phyloP scores from a whole-genome alignment of 2,113 vertebrate genomes.

The Chloropsis hardwickii region DNA sequence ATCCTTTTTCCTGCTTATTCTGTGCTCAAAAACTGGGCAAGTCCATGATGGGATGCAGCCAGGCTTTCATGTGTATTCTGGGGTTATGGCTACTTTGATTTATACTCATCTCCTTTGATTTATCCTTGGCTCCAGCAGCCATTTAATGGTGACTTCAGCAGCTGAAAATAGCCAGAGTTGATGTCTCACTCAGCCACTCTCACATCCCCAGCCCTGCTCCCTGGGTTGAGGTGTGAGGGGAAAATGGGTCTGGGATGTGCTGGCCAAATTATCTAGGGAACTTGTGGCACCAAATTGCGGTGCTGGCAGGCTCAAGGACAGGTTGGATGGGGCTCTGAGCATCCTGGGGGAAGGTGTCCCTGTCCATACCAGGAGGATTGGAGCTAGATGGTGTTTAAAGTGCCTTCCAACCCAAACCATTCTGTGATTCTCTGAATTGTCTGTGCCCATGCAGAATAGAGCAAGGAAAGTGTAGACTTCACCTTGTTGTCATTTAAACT shows the following conservation, averaged over 20 bases:
- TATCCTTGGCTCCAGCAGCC: background rate
- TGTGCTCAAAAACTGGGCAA: background rate
- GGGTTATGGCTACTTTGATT: background rate
- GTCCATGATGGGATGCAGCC: background rate
- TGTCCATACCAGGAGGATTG: background rate
- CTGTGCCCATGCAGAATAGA: background rate
- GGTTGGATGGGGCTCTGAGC: background rate
- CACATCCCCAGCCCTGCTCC: background rate
- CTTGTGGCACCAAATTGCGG: background rate
- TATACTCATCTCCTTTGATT: background rate
- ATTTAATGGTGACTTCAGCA: slow-evolving; percentile 34
- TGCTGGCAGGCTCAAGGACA: background rate
- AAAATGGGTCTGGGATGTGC: background rate
- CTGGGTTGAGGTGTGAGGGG: background rate
- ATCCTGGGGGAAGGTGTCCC: background rate
- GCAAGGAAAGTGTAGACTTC: background rate
- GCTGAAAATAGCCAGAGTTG: slow-evolving; percentile 20
- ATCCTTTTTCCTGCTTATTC: background rate
- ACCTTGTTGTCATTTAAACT: background rate
- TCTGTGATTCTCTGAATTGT: background rate
- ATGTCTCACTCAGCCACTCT: background rate
- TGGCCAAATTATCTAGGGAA: background rate
- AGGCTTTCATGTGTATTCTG: background rate
- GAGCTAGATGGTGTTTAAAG: background rate
- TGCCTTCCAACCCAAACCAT: background rate